These are phyloP conservation scores for Anastatus disparis DNA, from an alignment of 1,140 invertebrate genomes.

Conservation along the genomic window DNA sequence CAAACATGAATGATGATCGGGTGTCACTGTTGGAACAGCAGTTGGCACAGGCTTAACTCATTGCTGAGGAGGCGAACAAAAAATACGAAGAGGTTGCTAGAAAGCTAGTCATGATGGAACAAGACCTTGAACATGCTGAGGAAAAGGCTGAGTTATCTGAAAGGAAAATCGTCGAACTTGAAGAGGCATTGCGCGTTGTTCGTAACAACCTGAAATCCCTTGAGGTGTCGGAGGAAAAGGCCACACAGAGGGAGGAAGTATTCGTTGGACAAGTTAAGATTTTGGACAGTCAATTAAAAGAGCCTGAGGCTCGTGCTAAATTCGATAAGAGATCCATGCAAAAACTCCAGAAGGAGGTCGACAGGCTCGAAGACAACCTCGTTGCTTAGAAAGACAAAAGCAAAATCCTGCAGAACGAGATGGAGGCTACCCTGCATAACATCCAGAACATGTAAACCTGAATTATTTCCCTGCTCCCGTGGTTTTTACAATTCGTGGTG, in stretches of 20 bases:
- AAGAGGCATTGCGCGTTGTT: slow-evolving; percentile 98
- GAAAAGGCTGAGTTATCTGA: slow-evolving; percentile 92
- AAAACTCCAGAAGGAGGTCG: slow-evolving; percentile 99
- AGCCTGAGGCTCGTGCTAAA: slow-evolving; percentile 99
- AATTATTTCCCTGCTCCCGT: slow-evolving; percentile 43
- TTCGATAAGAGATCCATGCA: slow-evolving; percentile 99
- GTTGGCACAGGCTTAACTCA: slow-evolving; percentile 95
- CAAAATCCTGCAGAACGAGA: slow-evolving; percentile 96
- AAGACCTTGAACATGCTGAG: slow-evolving; percentile 93
- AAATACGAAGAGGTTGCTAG: slow-evolving; percentile 99
- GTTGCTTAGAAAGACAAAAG: slow-evolving; percentile 94
- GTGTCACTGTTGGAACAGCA: slow-evolving; percentile 94
- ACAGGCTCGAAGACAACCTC: slow-evolving; percentile 99
- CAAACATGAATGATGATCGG: slow-evolving; percentile 98
- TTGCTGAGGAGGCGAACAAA: slow-evolving; percentile 98
- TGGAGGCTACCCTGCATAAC: slow-evolving; percentile 98
- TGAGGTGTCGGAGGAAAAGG: slow-evolving; percentile 99
- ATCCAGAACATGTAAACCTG: slow-evolving; percentile 96
- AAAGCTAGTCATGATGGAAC: slow-evolving; percentile 94
- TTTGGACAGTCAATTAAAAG: slow-evolving; percentile 90
- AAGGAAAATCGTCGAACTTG: slow-evolving; percentile 98
- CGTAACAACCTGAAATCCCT: slow-evolving; percentile 99
- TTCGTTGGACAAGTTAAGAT: slow-evolving; percentile 94
- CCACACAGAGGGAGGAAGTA: slow-evolving; percentile 95
- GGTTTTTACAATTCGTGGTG: slow-evolving; percentile 52